Evolutionary conservation across 2,888 invertebrate species (phyloP), one percentile per base, ranked within the genome.

Genomic region (Machimus rusticus): DNA sequence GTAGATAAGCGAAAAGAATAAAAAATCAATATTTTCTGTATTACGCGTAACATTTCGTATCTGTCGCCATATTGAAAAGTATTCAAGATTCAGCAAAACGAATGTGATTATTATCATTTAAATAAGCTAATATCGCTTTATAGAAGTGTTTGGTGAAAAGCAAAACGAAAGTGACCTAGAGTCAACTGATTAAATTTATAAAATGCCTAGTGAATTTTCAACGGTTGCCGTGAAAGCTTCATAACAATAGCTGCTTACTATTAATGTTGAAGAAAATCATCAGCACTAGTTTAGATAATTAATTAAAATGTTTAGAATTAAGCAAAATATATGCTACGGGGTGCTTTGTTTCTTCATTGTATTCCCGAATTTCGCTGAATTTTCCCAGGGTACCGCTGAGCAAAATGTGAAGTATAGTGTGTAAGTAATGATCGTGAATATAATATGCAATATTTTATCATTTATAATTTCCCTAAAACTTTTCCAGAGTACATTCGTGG

Each of bases 401-500:
- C 92, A 92, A 90, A 92, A 91, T 90, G 92, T 93, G 89, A 92
- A 91, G 90, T 92, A 92, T 90, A 93, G 91, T 90, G 90, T 92
- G 92, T 92, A 90, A 91, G 91, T 91, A 16, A 0, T 46, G 31
- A 14, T 77, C 5, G 19, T 43, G 14, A 76, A 31, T 37, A 76
- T 46, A 74, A 76, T 87, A 82, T 57, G 3, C 37, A 19, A 9
- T 79, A 81, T 86, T 79, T 43, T 87, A 0, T 28, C 74, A 43
- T 37, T 51, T 31, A 39, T 76, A 4, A 28, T 12, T 39, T 37
- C 12, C 9, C 39, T 14, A 5, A 16, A 55, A 74, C 66, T 81
- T 86, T 88, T 88, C 79, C 91, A 97, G 97, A 90, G 96, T 96
- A 86, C 95, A 96, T 92, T 94, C 95, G 91, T 97, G 97, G 97